These are phyloP conservation scores for Thamnophis sirtalis DNA, from an alignment of 2,113 vertebrate species.

Conservation along the genomic window DNA sequence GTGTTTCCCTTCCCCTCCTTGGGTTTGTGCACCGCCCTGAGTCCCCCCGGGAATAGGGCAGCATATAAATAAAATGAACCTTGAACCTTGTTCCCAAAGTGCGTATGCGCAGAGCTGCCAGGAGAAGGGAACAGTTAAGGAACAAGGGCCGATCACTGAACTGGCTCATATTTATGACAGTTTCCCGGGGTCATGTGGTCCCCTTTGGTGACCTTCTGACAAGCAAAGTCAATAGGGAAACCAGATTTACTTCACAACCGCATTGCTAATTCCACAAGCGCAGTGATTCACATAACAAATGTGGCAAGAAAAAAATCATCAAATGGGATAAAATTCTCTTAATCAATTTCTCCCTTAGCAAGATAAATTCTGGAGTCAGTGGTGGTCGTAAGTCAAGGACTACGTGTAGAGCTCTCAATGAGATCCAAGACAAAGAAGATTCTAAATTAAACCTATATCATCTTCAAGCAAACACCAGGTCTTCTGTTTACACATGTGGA, in stretches of 20 bases:
- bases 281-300: neutral
- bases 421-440: neutral
- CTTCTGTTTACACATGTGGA: neutral
- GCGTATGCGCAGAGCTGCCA: too few species aligned
- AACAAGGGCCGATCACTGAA: too few species aligned
- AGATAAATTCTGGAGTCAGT: neutral
- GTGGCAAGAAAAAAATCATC: too few species aligned
- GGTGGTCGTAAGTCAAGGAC: neutral
- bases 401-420: neutral
- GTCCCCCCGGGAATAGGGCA: too few species aligned
- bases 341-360: neutral
- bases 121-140: too few species aligned
- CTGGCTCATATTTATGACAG: neutral
- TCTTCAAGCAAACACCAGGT: neutral
- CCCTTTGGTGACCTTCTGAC: neutral
- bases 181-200: neutral
- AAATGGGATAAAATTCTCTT: neutral
- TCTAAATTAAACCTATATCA: neutral
- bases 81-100: too few species aligned
- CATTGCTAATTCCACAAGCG: neutral
- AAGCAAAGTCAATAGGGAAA: neutral
- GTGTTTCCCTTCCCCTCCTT: too few species aligned
- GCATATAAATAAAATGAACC: too few species aligned
- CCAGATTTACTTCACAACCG: neutral
- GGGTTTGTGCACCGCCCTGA: too few species aligned